Base-by-base conservation (phyloP, 2,888 invertebrate genomes). In the Galerucella nymphaeae region DNA sequence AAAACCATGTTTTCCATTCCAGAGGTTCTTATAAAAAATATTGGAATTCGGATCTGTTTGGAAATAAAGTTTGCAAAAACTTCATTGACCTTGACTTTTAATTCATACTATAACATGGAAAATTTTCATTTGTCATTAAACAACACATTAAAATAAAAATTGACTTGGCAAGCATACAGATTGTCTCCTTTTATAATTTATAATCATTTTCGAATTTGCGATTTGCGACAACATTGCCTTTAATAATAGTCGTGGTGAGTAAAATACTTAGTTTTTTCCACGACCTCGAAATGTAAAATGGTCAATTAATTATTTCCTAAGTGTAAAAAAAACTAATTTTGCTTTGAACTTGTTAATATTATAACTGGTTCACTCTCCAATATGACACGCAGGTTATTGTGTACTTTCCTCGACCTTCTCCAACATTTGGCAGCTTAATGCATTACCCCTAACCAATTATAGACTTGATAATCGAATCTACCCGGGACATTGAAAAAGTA, bases 321-420 rank as follows among this genome's bases (percentile, higher is more conserved):
- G 10, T 45, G 42, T 45, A 1, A 38, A 38, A 38, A 38, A 38
- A 38, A 38, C 30, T 1, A 8, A 8, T 38, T 38, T 38, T 6
- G 30, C 8, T 38, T 8, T 38, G 30, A 38, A 38, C 30, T 38
- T 9, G 30, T 55, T 20, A 5, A 11, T n/a, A n/a, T 8, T 16
- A 11, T 3, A 16, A 55, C 18, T 11, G 55, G 55, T 55, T 58
- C 30, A 10, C 30, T 30, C 4, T 8, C 11, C 23, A 58, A 20
- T 10, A 23, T 23, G 8, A 20, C 16, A 58, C 20, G 20, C 58
- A 14, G 4, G 45, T 45, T 2, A 13, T 11, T 45, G 45, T 45
- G 14, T 45, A 14, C 58, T n/a, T 13, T 58, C 58, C 58, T 14
- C 58, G 58, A 58, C 58, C 58, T 58, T 58, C 30, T 58, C 58